phyloP scores from a whole-genome alignment of 2,797 vertebrate species.

The Chaenodraco wilsoni region DNA sequence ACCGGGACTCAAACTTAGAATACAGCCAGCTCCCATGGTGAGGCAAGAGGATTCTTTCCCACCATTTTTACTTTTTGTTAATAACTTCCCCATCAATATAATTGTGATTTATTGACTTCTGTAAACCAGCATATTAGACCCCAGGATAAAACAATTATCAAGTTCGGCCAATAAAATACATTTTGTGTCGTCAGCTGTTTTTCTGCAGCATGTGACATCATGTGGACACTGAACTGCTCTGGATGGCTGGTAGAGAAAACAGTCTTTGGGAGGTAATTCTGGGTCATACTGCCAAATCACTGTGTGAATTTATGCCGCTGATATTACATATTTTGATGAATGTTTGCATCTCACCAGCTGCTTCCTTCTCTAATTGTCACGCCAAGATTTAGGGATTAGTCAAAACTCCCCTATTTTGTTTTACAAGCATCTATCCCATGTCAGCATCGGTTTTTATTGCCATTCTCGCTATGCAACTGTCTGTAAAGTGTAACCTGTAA shows the following conservation, averaged over 20 bases:
- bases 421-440: conserved; percentile 24
- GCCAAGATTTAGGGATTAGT: conserved; percentile 46
- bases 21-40: conserved; percentile 27
- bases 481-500: conserved; percentile 45
- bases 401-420: conserved; percentile 25
- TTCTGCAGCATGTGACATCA: conserved; percentile 30
- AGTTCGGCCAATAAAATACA: conserved; percentile 16
- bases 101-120: conserved; percentile 1
- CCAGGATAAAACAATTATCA: conserved; percentile 20
- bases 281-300: conserved; percentile 33
- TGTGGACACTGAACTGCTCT: conserved; percentile 8
- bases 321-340: conserved; percentile 64
- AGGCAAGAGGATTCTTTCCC: conserved; percentile 27
- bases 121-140: conserved; percentile 13
- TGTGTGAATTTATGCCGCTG: conserved; percentile 50
- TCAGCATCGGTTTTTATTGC: conserved; percentile 38
- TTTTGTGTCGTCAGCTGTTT: conserved; percentile 25
- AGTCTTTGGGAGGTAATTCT: conserved; percentile 33
- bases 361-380: conserved; percentile 51
- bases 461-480: conserved; percentile 36
- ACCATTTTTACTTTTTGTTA: conserved; percentile 3
- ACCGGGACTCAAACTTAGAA: conserved; percentile 13
- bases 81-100: conserved; percentile 16
- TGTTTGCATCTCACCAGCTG: conserved; percentile 63
- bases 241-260: conserved; percentile 23